Base-by-base conservation (phyloP, 2,113 vertebrate genomes). In the Ciconia maguari region DNA sequence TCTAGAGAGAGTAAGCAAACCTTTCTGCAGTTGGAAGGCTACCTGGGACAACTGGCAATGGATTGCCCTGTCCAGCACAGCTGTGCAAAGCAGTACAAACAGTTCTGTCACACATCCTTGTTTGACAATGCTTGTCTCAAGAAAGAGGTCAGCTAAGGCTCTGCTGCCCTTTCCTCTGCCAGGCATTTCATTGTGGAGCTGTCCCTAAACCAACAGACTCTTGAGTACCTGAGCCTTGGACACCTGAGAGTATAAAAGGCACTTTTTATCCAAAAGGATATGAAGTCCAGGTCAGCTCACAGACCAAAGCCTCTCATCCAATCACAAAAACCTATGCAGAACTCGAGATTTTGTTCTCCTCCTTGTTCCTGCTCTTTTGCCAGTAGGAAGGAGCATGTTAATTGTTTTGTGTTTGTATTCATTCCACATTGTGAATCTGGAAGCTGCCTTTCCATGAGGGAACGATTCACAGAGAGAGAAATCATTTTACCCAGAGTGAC, bases 71-170 rank as follows among this genome's bases (percentile, higher is more conserved):
- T 65, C 46, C 34, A 57, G 68, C 36, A 64, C 69, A 96, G 81
- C 69, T 96, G 72, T 84, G 61, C 48, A 89, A 87, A 93, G 65
- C 42, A 76, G 44, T 68, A 55, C 57, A 41, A 96, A 93, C 61
- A 68, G 44, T 75, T 94, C 65, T 81, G 72, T 78, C 83, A 68
- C 72, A 89, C 7, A 44, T 87, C 55, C 18, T 65, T 57, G 16
- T 44, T 57, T 75, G n/a, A 93, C 87, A 91, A 91, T 95, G 83
- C 61, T 89, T 94, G 91, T 82, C 52, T 81, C 57, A 91, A 41
- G 83, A 68, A 82, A 49, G 61, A 94, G 95, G 95, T 96, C 96
- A 94, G 42, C 51, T 84, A 87, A 87, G 87, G 29, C 80, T 87
- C 1, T 0, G 22, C 3, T 93, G 80, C 76, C 76, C 95, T 95